A percentile compares a stretch with the other conserved stretches of the same genome.
Evolutionary conservation across 1,140 invertebrate genomes (phyloP).

Genomic region (Cotesia typhae): DNA sequence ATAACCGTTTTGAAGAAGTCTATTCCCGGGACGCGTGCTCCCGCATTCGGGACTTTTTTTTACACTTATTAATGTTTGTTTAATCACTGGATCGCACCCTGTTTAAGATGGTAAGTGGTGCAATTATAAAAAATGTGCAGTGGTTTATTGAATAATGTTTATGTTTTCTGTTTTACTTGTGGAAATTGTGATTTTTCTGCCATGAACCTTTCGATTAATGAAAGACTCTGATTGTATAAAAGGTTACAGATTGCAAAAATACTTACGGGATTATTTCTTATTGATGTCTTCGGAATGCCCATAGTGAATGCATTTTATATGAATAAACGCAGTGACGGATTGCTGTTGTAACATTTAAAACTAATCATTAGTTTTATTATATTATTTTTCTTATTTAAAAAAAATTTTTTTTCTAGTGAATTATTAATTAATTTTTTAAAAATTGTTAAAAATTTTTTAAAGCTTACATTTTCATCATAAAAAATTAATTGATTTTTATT

Average conservation of each 20-base stretch:
- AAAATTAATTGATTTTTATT: no score
- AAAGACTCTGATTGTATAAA: slow-evolving; percentile 15
- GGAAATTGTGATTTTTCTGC: neutral
- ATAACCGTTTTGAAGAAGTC: slow-evolving; percentile 58
- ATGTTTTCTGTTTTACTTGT: slow-evolving; percentile 29
- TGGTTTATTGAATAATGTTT: slow-evolving; percentile 25
- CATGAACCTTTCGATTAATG: slow-evolving; percentile 21
- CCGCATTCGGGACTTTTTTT: slow-evolving; percentile 45
- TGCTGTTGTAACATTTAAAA: slow-evolving; percentile 16
- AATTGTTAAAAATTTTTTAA: no score
- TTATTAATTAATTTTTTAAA: neutral
- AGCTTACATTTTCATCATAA: no score
- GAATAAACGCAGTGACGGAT: slow-evolving; percentile 17
- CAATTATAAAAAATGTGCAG: neutral
- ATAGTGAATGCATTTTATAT: slow-evolving; percentile 32
- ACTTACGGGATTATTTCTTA: slow-evolving; percentile 24
- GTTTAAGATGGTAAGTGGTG: slow-evolving; percentile 54
- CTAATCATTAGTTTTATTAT: neutral
- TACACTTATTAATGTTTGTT: slow-evolving; percentile 12
- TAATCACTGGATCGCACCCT: no score
- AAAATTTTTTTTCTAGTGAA: neutral
- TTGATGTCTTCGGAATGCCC: slow-evolving; percentile 21
- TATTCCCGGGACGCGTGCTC: slow-evolving; percentile 55
- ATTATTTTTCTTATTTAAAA: no score
- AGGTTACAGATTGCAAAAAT: slow-evolving; percentile 34